Percentiles rank a stretch among this genome's conserved stretches.
These are phyloP conservation scores for Andricus grossulariae DNA, from an alignment of 1,140 invertebrate species.

Conservation along the genomic window DNA sequence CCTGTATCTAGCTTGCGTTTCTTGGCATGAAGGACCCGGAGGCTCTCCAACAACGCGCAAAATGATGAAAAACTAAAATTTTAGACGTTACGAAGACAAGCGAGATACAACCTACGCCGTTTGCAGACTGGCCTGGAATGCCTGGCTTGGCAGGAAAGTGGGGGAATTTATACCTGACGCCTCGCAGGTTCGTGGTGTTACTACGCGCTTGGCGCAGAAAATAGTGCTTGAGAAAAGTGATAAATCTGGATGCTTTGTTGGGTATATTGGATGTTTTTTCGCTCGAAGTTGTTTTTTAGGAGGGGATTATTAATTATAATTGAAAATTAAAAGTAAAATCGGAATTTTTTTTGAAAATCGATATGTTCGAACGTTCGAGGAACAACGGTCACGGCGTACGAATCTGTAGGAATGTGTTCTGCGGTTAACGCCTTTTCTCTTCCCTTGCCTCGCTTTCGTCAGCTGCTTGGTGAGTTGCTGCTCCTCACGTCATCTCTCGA, in stretches of 20 bases:
- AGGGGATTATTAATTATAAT: not conserved
- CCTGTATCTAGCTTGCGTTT: constrained; percentile 66
- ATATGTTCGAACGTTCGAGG: not conserved
- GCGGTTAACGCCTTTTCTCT: constrained; percentile 33
- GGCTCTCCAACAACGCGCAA: constrained; percentile 36
- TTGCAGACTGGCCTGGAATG: constrained; percentile 46
- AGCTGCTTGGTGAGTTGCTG: not conserved
- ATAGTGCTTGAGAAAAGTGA: constrained; percentile 50
- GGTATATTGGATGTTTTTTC: no score
- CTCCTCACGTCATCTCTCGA: not conserved
- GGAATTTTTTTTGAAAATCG: not conserved
- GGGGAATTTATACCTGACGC: constrained; percentile 53
- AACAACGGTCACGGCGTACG: constrained; percentile 22
- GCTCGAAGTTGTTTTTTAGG: not conserved
- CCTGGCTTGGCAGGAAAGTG: constrained; percentile 15
- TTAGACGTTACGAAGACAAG: constrained; percentile 33
- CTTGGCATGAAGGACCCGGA: constrained; percentile 46
- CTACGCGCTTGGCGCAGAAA: constrained; percentile 55
- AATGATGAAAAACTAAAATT: constrained; percentile 27
- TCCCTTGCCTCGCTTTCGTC: not conserved
- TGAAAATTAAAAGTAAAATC: not conserved
- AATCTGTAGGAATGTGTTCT: constrained; percentile 32
- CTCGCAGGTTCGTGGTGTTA: constrained; percentile 34
- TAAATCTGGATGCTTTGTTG: not conserved
- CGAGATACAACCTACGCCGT: constrained; percentile 49